Conservation (phyloP, 2,113 vertebrate genomes). For the Mohoua ochrocephala region DNA sequence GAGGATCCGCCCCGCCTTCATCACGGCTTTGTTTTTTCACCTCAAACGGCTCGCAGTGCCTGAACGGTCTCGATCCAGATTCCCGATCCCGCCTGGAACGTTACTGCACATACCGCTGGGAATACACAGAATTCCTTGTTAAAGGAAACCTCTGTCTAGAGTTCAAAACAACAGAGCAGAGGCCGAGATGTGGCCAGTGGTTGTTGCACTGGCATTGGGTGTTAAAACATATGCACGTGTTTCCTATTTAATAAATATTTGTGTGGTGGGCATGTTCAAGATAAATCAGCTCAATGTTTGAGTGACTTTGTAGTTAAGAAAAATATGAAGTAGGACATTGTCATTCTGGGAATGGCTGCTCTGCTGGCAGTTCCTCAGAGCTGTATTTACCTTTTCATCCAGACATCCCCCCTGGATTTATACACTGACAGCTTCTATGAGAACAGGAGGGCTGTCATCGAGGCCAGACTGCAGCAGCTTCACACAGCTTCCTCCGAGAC, state of each 20-base stretch:
- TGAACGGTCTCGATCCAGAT: fast-evolving
- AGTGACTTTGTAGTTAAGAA: not conserved
- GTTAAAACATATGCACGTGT: not conserved
- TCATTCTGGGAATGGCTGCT: not conserved
- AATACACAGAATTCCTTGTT: not conserved
- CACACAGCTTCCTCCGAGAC: constrained; percentile 67
- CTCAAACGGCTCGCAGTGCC: not conserved
- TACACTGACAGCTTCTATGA: constrained; percentile 90
- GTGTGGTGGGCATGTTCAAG: fast-evolving
- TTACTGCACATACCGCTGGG: fast-evolving
- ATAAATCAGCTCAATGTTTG: not conserved
- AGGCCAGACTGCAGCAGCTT: constrained; percentile 77
- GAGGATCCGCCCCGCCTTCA: not conserved
- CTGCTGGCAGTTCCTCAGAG: not conserved
- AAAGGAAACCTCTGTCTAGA: not conserved
- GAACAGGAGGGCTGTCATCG: constrained; percentile 78
- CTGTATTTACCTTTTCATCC: not conserved
- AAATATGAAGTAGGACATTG: not conserved
- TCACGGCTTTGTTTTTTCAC: not conserved
- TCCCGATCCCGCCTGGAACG: not conserved
- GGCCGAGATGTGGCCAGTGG: not conserved
- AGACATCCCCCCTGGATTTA: constrained; percentile 88
- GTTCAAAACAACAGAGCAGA: not conserved
- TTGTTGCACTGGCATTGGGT: not conserved
- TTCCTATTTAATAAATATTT: not conserved